Conservation (phyloP, 1,140 invertebrate genomes). For the Pararge aegeria region DNA sequence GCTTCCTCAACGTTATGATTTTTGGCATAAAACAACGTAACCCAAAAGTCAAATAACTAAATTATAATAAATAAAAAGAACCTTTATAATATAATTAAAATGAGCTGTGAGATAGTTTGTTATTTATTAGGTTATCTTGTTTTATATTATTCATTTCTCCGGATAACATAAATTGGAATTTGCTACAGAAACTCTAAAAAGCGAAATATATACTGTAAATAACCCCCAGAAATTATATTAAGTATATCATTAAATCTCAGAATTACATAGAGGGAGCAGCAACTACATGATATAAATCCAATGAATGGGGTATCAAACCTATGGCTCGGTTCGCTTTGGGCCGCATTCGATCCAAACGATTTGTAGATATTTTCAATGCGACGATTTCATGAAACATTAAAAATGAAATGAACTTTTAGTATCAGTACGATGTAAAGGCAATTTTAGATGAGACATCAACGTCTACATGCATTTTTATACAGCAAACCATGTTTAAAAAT, state of each 20-base stretch:
- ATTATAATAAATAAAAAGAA: too few relatives aligned
- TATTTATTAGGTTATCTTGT: slow-evolving; percentile 2
- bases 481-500: slow-evolving; percentile 43
- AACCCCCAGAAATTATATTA: slow-evolving; percentile 17
- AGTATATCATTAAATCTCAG: slow-evolving; percentile 8
- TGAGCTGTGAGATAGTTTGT: too few relatives aligned
- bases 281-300: slow-evolving; percentile 69
- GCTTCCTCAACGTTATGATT: slow-evolving; percentile 1
- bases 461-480: too few relatives aligned
- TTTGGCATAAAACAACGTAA: slow-evolving; percentile 2
- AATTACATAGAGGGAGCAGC: slow-evolving; percentile 21
- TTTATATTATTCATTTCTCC: neutral
- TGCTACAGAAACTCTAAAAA: slow-evolving; percentile 39
- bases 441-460: neutral
- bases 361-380: slow-evolving; percentile 55
- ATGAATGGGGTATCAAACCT: slow-evolving; percentile 74
- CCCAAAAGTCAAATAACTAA: neutral
- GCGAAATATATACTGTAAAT: slow-evolving; percentile 25
- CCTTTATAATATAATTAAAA: too few relatives aligned
- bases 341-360: slow-evolving; percentile 52
- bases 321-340: slow-evolving; percentile 71
- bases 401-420: slow-evolving; percentile 59
- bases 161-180: slow-evolving; percentile 28
- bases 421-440: neutral
- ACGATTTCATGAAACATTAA: slow-evolving; percentile 73